Evolutionary conservation across 1,140 invertebrate genomes (phyloP).

Genomic region (Phymastichus coffea): DNA sequence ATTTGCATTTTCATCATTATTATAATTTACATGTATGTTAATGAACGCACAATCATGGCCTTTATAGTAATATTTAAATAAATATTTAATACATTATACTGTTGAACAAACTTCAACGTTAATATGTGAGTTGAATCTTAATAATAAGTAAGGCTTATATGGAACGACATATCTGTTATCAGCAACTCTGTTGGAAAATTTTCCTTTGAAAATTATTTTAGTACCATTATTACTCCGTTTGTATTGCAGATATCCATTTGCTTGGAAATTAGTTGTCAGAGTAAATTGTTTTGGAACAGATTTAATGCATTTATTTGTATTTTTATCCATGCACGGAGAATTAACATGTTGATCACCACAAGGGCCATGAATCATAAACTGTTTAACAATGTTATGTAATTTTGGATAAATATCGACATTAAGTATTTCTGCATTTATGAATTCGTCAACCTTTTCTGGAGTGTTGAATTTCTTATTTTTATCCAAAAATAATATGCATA

Average conservation of each 20-base stretch:
- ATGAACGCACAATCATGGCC: conserved; percentile 10
- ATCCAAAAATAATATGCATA: background rate
- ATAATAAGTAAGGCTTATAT: conserved; percentile 17
- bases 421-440: conserved; percentile 23
- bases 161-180: conserved; percentile 19
- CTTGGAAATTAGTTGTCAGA: background rate
- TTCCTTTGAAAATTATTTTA: conserved; percentile 1
- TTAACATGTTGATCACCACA: conserved; percentile 25
- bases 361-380: conserved; percentile 9
- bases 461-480: background rate
- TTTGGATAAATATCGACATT: conserved; percentile 1
- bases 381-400: background rate
- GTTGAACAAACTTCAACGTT: conserved; percentile 13
- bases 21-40: background rate
- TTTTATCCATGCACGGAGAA: conserved; percentile 18
- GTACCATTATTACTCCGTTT: background rate
- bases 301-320: conserved; percentile 18
- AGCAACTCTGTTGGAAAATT: background rate
- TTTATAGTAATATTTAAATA: conserved; percentile 12
- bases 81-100: conserved; percentile 9
- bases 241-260: background rate
- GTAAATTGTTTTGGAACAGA: conserved; percentile 18
- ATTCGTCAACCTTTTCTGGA: conserved; percentile 5
- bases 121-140: conserved; percentile 4
- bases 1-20: background rate